Percentiles rank a stretch among this genome's conserved stretches.
phyloP scores from a whole-genome alignment of 1,140 invertebrate genomes.

The Acyrthosiphon pisum region DNA sequence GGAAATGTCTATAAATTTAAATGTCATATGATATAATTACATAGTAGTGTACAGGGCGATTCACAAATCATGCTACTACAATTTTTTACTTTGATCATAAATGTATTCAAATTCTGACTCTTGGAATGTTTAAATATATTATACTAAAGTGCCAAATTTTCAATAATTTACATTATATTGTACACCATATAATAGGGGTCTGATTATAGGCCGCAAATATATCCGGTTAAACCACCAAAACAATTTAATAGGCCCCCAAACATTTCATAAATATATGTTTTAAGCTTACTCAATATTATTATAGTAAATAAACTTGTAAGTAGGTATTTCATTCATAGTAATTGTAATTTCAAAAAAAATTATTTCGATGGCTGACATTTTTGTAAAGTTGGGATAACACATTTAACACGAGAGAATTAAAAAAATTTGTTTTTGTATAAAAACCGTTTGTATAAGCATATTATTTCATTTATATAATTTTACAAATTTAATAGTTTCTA shows the following conservation, averaged over 20 bases:
- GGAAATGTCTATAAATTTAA: no score
- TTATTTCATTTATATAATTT: no score
- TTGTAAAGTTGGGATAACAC: background rate
- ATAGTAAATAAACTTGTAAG: background rate
- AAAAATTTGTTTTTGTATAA: no score
- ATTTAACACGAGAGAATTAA: background rate
- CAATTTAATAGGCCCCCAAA: no score
- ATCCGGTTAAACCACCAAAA: no score
- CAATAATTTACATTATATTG: no score
- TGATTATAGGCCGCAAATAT: no score
- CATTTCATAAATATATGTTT: no score
- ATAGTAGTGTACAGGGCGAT: background rate
- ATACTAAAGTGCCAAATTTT: background rate
- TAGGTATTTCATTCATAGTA: background rate
- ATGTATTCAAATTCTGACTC: background rate
- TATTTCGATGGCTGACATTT: background rate
- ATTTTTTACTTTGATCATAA: background rate
- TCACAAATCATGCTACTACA: rapidly evolving
- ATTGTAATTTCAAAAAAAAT: background rate
- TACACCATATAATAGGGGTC: no score
- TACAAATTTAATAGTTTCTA: no score
- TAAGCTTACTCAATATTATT: no score
- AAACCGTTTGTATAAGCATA: no score
- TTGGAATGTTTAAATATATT: background rate
- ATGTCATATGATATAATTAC: background rate